These are phyloP conservation scores for Poecilia wingei DNA, from an alignment of 2,797 vertebrate genomes.

Conservation along the genomic window DNA sequence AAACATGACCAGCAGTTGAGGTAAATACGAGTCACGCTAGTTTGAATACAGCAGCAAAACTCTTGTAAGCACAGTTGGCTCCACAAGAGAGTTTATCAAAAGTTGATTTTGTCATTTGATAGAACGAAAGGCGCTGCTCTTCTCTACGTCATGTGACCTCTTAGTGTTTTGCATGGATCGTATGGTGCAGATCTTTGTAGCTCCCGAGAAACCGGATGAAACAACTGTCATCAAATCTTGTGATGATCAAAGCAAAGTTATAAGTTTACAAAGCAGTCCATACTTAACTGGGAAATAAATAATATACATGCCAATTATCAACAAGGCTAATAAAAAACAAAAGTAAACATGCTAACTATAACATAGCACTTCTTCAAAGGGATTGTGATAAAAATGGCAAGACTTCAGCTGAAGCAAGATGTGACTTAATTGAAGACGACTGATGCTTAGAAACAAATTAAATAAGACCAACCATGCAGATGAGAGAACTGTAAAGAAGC, in stretches of 20 bases:
- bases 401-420: background rate
- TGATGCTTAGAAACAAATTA: background rate
- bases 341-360: background rate
- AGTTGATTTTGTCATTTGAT: no score
- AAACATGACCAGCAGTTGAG: no score
- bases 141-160: background rate
- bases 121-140: no score
- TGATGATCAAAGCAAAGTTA: background rate
- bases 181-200: background rate
- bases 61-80: no score
- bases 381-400: background rate
- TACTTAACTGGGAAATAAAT: background rate
- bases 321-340: background rate
- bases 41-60: no score
- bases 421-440: background rate
- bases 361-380: background rate
- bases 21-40: no score
- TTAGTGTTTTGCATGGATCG: background rate
- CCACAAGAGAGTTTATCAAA: no score
- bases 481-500: background rate
- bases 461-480: background rate
- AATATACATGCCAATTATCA: background rate
- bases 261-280: background rate
- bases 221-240: background rate
- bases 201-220: background rate